phyloP scores from a whole-genome alignment of 2,113 vertebrate genomes.

The Mohoua ochrocephala region DNA sequence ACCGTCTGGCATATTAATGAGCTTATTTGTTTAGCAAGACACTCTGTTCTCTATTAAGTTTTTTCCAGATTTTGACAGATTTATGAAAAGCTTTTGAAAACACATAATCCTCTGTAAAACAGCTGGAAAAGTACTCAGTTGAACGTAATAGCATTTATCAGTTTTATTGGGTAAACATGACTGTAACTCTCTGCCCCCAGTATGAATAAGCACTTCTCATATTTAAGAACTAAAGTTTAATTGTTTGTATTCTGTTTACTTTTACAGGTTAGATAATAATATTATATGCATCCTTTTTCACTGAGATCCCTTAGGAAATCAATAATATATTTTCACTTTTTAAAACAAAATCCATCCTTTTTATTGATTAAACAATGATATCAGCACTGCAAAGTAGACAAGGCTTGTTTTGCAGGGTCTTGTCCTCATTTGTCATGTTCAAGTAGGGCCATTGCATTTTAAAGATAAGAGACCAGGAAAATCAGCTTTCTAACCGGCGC shows the following conservation, averaged over 20 bases:
- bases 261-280: neutral
- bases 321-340: neutral
- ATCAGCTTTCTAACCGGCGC: neutral
- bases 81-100: neutral
- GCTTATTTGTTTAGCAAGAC: conserved; percentile 37
- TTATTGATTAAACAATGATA: neutral
- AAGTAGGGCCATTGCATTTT: neutral
- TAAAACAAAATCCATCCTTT: neutral
- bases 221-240: neutral
- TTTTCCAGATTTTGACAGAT: neutral
- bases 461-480: conserved; percentile 36
- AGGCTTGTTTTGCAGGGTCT: neutral
- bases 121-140: neutral
- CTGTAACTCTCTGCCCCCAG: neutral
- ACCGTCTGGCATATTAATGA: conserved; percentile 4
- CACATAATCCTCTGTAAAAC: neutral
- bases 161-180: neutral
- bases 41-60: neutral
- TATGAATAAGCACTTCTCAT: neutral
- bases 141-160: neutral
- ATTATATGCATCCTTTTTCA: neutral
- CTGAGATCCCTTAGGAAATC: neutral
- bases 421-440: neutral
- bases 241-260: neutral
- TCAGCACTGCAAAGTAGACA: neutral